Base-by-base conservation (phyloP, 2,888 invertebrate species). In the Pyrochroa serraticornis region DNA sequence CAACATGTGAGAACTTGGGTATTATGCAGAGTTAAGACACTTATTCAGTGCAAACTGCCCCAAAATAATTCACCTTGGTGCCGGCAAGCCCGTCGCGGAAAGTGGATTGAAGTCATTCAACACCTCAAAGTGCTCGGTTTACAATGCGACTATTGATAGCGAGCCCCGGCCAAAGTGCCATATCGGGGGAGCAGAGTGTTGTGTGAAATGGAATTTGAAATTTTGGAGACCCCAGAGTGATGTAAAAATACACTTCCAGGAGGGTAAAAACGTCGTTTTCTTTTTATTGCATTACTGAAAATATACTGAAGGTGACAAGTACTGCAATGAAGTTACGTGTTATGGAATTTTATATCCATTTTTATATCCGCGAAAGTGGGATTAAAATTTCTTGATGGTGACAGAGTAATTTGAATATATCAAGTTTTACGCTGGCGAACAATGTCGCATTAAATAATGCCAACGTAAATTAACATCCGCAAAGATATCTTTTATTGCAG, bases 171-270 rank as follows among this genome's bases (percentile, higher is more conserved):
- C 67, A 67, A 72, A 74, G 73, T 72, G 73, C 71, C 70, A 68
- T 71, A 71, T 67, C 69, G 70, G 63, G 71, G 68, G 67, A 67
- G 67, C 56, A 55, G 62, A 66, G 65, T 67, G 59, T 64, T 60
- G 71, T 67, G 71, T 71, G 75, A 78, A 79, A 79, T 79, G 78
- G 80, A 79, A 80, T 79, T 79, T 79, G 78, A 79, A 80, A 79
- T 79, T 80, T 76, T 71, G 75, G 74, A 72, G 76, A 73, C 79
- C 78, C 79, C 65, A 75, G 79, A 79, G 80, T 79, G 77, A 76
- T 77, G 78, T 79, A 79, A 80, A 80, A 79, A 78, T 79, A 80
- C 77, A 78, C 77, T 77, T 75, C 74, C 71, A 71, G 65, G 71
- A 75, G 74, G 76, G 75, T 75, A 75, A 73, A 70, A 74, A 74